A percentile compares a stretch with the other conserved stretches of the same genome.
phyloP scores from a whole-genome alignment of 2,797 vertebrate species.

The Antennarius maculatus region DNA sequence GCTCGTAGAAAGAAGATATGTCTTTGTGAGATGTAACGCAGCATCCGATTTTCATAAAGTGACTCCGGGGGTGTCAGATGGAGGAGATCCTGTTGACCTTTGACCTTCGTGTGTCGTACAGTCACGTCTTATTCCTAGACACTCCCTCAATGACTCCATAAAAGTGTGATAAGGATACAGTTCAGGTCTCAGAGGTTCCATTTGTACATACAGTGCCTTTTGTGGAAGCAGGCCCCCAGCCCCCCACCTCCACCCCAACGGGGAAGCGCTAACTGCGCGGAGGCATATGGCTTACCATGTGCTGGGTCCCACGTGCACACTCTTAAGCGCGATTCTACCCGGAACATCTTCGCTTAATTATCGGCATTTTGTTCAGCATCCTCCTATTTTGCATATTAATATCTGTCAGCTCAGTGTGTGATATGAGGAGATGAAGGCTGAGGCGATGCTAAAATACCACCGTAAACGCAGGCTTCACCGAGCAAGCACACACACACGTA shows the following conservation, averaged over 20 bases:
- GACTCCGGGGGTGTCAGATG: constrained; percentile 9
- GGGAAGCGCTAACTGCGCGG: constrained; percentile 74
- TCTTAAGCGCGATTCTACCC: constrained; percentile 84
- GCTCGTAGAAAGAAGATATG: constrained; percentile 31
- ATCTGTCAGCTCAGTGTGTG: constrained; percentile 77
- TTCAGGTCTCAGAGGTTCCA: constrained; percentile 60
- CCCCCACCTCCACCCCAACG: constrained; percentile 62
- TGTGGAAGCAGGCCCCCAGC: constrained; percentile 44
- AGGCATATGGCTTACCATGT: constrained; percentile 89
- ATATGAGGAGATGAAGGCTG: constrained; percentile 68
- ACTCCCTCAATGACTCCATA: constrained; percentile 57
- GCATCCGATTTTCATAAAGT: constrained; percentile 21
- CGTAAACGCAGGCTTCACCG: constrained; percentile 37
- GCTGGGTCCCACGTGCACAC: constrained; percentile 83
- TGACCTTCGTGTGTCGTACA: constrained; percentile 45
- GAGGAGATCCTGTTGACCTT: constrained; percentile 42
- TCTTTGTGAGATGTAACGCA: constrained; percentile 33
- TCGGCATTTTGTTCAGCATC: constrained; percentile 87
- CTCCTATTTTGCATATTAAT: constrained; percentile 86
- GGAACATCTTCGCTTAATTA: constrained; percentile 87
- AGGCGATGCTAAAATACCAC: constrained; percentile 46
- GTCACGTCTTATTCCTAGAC: constrained; percentile 14
- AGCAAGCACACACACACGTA: constrained; percentile 33
- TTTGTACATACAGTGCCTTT: constrained; percentile 49
- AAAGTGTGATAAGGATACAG: constrained; percentile 63